Conservation (phyloP, 2,888 invertebrate species). For the Ecdyonurus torrentis region DNA sequence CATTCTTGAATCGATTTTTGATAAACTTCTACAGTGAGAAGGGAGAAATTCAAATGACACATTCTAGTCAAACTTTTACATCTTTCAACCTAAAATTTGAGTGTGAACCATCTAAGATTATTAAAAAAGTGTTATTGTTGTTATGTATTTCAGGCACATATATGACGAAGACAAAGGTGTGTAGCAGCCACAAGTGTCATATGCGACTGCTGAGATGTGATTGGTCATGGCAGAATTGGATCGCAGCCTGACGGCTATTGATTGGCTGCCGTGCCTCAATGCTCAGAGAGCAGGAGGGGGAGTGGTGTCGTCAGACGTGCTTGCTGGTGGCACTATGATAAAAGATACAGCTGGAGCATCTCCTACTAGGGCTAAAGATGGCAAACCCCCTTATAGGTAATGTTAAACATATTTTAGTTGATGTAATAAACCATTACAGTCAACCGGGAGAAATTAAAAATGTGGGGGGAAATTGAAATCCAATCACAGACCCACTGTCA, state of each 20-base stretch:
- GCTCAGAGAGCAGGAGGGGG: slow-evolving; percentile 24
- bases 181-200: background rate
- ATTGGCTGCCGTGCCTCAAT: slow-evolving; percentile 30
- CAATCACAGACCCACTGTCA: no score
- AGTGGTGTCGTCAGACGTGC: slow-evolving; percentile 12
- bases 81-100: no score
- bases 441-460: no score
- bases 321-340: slow-evolving; percentile 12
- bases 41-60: no score
- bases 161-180: slow-evolving; percentile 1
- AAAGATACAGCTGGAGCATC: slow-evolving; percentile 13
- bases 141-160: background rate
- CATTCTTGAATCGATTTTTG: no score
- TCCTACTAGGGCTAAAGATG: slow-evolving; percentile 26
- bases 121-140: no score
- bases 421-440: no score
- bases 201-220: slow-evolving; percentile 6
- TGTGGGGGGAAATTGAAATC: no score
- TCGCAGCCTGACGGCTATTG: slow-evolving; percentile 30
- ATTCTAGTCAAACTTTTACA: no score
- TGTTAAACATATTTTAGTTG: no score
- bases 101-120: no score
- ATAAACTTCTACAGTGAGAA: no score
- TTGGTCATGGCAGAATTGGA: slow-evolving; percentile 22
- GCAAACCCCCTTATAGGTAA: slow-evolving; percentile 40